These are phyloP conservation scores for Globia sparganii DNA, from an alignment of 2,888 invertebrate genomes.

Conservation along the genomic window DNA sequence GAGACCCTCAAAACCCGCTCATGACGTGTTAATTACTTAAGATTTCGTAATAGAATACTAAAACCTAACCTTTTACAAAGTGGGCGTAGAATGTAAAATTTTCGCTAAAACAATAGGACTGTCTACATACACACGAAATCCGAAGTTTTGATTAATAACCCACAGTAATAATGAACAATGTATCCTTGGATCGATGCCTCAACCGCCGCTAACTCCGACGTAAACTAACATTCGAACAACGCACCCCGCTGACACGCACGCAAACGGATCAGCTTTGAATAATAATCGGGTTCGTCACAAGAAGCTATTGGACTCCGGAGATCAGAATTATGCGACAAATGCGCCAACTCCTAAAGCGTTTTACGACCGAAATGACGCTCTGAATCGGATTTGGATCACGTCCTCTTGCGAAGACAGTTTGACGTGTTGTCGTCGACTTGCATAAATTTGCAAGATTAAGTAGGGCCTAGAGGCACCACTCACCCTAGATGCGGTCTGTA, in stretches of 20 bases:
- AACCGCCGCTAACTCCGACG: slow-evolving; percentile 13
- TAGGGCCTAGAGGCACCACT: slow-evolving; percentile 74
- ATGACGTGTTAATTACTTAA: slow-evolving; percentile 52
- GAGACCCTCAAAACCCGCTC: slow-evolving; percentile 38
- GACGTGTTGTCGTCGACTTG: slow-evolving; percentile 88
- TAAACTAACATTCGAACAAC: slow-evolving; percentile 45
- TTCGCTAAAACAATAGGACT: background rate
- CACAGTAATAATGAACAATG: slow-evolving; percentile 23
- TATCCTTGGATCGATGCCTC: slow-evolving; percentile 18
- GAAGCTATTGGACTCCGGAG: slow-evolving; percentile 79
- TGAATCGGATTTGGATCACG: slow-evolving; percentile 89
- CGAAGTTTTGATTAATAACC: slow-evolving; percentile 37
- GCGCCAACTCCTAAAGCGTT: slow-evolving; percentile 87
- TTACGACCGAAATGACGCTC: slow-evolving; percentile 86
- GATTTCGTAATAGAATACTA: slow-evolving; percentile 44
- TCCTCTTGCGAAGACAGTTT: slow-evolving; percentile 86
- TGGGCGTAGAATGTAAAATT: slow-evolving; percentile 4
- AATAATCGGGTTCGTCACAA: slow-evolving; percentile 76
- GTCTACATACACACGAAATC: slow-evolving; percentile 3
- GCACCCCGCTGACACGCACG: slow-evolving; percentile 64
- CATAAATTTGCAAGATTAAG: slow-evolving; percentile 90
- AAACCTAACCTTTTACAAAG: slow-evolving; percentile 17
- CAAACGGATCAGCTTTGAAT: slow-evolving; percentile 80
- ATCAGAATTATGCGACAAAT: slow-evolving; percentile 86
- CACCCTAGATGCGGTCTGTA: slow-evolving; percentile 76